phyloP scores from a whole-genome alignment of 2,888 invertebrate species.

The Fabriciana adippe region DNA sequence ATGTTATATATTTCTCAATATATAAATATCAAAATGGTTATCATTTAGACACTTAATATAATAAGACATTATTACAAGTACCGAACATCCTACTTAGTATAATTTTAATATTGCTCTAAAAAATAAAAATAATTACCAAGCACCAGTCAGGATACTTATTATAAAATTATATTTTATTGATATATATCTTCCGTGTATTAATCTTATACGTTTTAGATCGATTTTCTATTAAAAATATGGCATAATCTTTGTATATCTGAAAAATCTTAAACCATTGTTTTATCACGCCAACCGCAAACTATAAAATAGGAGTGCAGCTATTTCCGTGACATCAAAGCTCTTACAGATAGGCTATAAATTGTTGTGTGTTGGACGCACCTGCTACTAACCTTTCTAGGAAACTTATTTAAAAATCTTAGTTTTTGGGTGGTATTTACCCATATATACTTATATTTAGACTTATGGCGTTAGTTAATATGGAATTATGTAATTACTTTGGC shows the following conservation, averaged over 20 bases:
- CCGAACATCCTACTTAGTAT: no score
- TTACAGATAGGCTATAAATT: constrained; percentile 44
- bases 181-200: not conserved
- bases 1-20: no score
- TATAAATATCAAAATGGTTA: no score
- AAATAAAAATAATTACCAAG: no score
- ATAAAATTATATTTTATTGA: no score
- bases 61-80: no score
- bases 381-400: constrained; percentile 56
- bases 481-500: no score
- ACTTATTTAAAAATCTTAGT: constrained; percentile 36
- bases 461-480: not conserved
- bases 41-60: no score
- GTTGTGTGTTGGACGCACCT: constrained; percentile 52
- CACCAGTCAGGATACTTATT: no score
- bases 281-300: constrained; percentile 32
- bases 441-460: not conserved
- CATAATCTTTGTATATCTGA: constrained; percentile 6
- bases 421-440: constrained; percentile 30
- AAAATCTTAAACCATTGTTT: constrained; percentile 17
- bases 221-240: not conserved
- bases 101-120: no score
- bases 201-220: not conserved
- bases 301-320: constrained; percentile 42
- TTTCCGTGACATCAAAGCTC: constrained; percentile 48